phyloP scores from a whole-genome alignment of 1,140 invertebrate species.

The Lamellibrachia luymesi region DNA sequence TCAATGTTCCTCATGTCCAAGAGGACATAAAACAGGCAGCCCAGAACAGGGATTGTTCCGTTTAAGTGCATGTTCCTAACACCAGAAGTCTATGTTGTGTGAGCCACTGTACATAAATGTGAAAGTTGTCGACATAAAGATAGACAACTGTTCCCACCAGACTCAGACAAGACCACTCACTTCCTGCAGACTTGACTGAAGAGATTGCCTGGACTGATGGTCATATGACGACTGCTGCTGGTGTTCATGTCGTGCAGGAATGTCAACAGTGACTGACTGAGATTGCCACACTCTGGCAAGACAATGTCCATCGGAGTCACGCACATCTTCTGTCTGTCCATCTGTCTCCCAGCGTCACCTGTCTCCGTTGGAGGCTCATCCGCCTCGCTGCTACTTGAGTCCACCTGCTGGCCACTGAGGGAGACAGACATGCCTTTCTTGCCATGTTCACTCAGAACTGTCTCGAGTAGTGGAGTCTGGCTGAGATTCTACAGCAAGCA shows the following conservation, averaged over 20 bases:
- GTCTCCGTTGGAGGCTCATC: neutral
- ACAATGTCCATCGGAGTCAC: neutral
- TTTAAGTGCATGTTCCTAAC: no score
- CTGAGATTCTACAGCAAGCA: slow-evolving; percentile 64
- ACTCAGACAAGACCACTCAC: slow-evolving; percentile 34
- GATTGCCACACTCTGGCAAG: slow-evolving; percentile 68
- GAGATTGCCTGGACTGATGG: slow-evolving; percentile 69
- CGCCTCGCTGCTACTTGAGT: neutral
- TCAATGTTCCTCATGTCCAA: no score
- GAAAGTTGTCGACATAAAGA: no score
- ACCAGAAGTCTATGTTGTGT: no score
- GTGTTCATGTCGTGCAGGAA: slow-evolving; percentile 70
- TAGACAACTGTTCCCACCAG: no score
- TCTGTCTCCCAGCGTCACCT: neutral
- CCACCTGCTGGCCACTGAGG: slow-evolving; percentile 32
- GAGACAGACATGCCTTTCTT: slow-evolving; percentile 62
- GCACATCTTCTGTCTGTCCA: slow-evolving; percentile 11
- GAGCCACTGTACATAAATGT: no score
- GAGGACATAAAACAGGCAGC: no score
- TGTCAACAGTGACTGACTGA: slow-evolving; percentile 69
- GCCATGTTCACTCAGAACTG: slow-evolving; percentile 65
- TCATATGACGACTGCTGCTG: slow-evolving; percentile 37
- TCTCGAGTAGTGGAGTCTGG: slow-evolving; percentile 78
- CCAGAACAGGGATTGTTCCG: no score
- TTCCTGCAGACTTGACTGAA: slow-evolving; percentile 75